Evolutionary conservation across 2,113 vertebrate species (phyloP).

Genomic region (Barbus barbus): DNA sequence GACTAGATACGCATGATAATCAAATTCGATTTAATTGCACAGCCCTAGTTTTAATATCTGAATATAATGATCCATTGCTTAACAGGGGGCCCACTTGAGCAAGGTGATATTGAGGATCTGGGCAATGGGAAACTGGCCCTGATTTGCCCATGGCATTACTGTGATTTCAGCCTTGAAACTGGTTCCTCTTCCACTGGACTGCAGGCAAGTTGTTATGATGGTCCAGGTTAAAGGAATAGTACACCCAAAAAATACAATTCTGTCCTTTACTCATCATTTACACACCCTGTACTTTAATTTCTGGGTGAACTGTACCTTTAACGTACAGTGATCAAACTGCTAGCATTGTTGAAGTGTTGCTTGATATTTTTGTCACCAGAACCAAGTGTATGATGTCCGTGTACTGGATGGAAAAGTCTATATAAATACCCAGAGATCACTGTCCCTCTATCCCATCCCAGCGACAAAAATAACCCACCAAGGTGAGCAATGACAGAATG

Average conservation of each 20-base stretch:
- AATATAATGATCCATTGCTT: background rate
- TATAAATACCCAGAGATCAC: conserved; percentile 64
- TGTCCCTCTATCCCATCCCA: conserved; percentile 60
- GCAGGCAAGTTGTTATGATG: conserved; percentile 55
- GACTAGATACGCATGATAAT: no score
- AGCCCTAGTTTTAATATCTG: background rate
- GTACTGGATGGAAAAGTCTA: conserved; percentile 64
- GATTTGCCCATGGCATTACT: conserved; percentile 72
- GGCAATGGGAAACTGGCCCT: conserved; percentile 66
- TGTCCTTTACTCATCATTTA: background rate
- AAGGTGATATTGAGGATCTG: conserved; percentile 71
- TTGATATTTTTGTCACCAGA: conserved; percentile 53
- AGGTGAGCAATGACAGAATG: conserved; percentile 48
- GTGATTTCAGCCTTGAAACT: conserved; percentile 70
- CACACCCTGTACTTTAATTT: background rate
- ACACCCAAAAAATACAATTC: background rate
- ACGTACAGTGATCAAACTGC: background rate
- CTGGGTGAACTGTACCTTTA: background rate
- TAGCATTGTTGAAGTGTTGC: background rate
- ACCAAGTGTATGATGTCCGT: conserved; percentile 68
- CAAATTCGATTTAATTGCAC: no score
- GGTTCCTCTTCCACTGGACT: conserved; percentile 69
- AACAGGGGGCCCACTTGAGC: conserved; percentile 70
- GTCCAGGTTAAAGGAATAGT: background rate
- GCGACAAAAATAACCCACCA: conserved; percentile 13